Evolutionary conservation across 2,113 vertebrate species (phyloP), one percentile per base, ranked within the genome.

Genomic region (Lophotis ruficrista): DNA sequence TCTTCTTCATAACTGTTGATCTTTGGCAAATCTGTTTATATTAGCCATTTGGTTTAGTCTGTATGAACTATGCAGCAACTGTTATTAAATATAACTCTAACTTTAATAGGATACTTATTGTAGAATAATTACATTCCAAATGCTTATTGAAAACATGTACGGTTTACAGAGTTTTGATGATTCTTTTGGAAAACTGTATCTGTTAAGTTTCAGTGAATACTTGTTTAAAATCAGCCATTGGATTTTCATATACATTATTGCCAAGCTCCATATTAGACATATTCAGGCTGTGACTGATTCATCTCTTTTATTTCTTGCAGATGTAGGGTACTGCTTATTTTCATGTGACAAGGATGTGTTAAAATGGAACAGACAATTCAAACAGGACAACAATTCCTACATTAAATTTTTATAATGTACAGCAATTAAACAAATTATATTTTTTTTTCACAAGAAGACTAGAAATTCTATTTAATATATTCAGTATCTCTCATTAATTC

Each of bases 81-180:
- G 54, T 70, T 84, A 73, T 80, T 86, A 94, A 94, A 91, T 65
- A 76, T 47, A 91, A 41, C 33, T 75, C 47, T 68, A 66, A 45
- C 21, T 81, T 87, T 41, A 89, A 66, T 62, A 71, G 14, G 38
- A 91, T 92, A 89, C 27, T 62, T 90, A 79, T 58, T 90, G 62
- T 51, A 81, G 71, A 77, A 88, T 84, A 94, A 89, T 73, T 95
- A 35, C 15, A 57, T 94, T 96, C 62, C 87, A 96, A 95, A 90
- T 84, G 33, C 86, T 88, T 94, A 93, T 94, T 95, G 77, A 79
- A 97, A 94, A 91, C 58, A 82, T 54, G 6, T 61, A 85, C 25
- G 53, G 35, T 78, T 79, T 89, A 91, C 18, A 30, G 58, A 91
- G 30, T 57, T 86, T 77, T 64, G 56, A 66, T 33, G 58, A 87